A percentile compares a stretch with the other conserved stretches of the same genome.
phyloP scores from a whole-genome alignment of 2,888 invertebrate genomes.

The Rhamphomyia laevipes region DNA sequence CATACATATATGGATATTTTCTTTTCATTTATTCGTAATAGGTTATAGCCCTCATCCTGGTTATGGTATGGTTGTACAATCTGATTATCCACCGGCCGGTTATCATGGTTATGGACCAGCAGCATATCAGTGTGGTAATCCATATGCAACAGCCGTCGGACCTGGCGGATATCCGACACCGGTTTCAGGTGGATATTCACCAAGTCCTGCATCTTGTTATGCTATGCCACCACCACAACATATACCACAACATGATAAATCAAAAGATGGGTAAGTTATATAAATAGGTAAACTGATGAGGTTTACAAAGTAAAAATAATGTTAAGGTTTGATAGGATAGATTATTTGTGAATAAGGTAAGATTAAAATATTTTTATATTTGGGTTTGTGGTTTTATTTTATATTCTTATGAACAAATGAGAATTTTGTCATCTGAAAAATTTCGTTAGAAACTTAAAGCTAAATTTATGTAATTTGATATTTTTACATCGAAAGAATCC shows the following conservation, averaged over 20 bases:
- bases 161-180: slow-evolving; percentile 54
- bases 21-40: slow-evolving; percentile 28
- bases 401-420: too few relatives aligned
- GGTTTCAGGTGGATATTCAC: slow-evolving; percentile 57
- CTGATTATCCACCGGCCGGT: slow-evolving; percentile 68
- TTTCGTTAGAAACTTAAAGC: too few relatives aligned
- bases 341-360: too few relatives aligned
- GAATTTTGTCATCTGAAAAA: too few relatives aligned
- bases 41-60: slow-evolving; percentile 82
- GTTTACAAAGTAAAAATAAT: too few relatives aligned
- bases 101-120: slow-evolving; percentile 57
- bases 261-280: slow-evolving; percentile 39
- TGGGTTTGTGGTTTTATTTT: too few relatives aligned
- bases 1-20: neutral
- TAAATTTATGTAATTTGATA: too few relatives aligned
- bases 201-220: slow-evolving; percentile 58
- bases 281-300: too few relatives aligned
- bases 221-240: slow-evolving; percentile 82
- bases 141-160: slow-evolving; percentile 38
- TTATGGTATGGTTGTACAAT: slow-evolving; percentile 66
- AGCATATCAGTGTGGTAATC: slow-evolving; percentile 44
- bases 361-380: too few relatives aligned
- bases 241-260: slow-evolving; percentile 61
- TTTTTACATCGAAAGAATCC: too few relatives aligned
- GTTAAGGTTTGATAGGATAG: too few relatives aligned